Percentiles rank a stretch among this genome's conserved stretches.
Evolutionary conservation across 2,113 vertebrate species (phyloP).

Genomic region (Garra rufa): DNA sequence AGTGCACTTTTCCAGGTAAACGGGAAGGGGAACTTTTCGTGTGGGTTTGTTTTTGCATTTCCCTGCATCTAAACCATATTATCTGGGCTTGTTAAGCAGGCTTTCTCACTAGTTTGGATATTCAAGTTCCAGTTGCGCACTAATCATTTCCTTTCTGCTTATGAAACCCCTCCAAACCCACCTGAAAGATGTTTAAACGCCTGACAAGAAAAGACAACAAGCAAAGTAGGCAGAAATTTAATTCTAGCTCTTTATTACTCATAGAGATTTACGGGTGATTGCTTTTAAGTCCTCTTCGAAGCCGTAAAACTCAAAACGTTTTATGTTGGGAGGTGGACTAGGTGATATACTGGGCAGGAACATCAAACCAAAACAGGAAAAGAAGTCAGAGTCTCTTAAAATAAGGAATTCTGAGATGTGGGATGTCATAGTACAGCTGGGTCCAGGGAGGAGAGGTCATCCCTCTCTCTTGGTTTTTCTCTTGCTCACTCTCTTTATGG

Average conservation of each 20-base stretch:
- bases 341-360: constrained; percentile 71
- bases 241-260: constrained; percentile 77
- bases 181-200: constrained; percentile 56
- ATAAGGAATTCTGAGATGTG: constrained; percentile 58
- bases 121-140: neutral
- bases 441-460: constrained; percentile 47
- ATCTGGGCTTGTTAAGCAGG: neutral
- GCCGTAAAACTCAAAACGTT: constrained; percentile 73
- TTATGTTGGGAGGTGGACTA: constrained; percentile 53
- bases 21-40: neutral
- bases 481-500: constrained; percentile 22
- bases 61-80: neutral
- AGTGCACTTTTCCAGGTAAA: constrained; percentile 37
- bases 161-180: constrained; percentile 30
- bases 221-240: constrained; percentile 72
- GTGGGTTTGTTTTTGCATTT: constrained; percentile 19
- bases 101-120: constrained; percentile 19
- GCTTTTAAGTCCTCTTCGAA: constrained; percentile 72
- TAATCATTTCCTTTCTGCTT: constrained; percentile 28
- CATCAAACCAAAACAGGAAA: constrained; percentile 78
- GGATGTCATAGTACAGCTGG: constrained; percentile 67
- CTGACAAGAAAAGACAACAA: constrained; percentile 59
- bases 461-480: constrained; percentile 8
- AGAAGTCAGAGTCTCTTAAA: constrained; percentile 65
- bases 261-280: constrained; percentile 74